Evolutionary conservation across 2,797 vertebrate species (phyloP).

Genomic region (Odontamblyopus rebecca): DNA sequence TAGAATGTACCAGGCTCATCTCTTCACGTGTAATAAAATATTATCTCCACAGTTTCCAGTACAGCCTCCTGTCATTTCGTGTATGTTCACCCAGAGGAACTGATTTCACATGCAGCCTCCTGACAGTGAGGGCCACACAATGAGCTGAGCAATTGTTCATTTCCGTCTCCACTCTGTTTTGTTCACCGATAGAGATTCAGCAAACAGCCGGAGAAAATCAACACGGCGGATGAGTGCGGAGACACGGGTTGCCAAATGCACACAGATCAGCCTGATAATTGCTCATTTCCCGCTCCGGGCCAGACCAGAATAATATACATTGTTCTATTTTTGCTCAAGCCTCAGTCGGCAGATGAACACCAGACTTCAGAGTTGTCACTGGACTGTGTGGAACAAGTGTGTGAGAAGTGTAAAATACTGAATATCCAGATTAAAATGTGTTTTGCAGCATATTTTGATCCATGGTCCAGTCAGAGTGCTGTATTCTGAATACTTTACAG

Average conservation of each 20-base stretch:
- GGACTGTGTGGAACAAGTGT: background rate
- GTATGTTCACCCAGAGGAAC: constrained; percentile 25
- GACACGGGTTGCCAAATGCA: constrained; percentile 35
- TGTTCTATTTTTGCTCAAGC: constrained; percentile 20
- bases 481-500: too few relatives aligned
- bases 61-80: background rate
- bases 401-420: background rate
- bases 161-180: constrained; percentile 53
- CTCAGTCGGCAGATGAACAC: constrained; percentile 23
- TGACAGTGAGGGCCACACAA: constrained; percentile 35
- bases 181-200: constrained; percentile 48
- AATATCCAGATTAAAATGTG: too few relatives aligned
- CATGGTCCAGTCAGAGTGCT: too few relatives aligned
- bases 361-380: background rate
- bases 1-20: too few relatives aligned
- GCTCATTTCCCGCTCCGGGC: constrained; percentile 56
- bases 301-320: constrained; percentile 33
- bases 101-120: constrained; percentile 42
- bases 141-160: constrained; percentile 65
- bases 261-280: constrained; percentile 54
- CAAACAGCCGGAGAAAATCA: constrained; percentile 38
- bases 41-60: background rate
- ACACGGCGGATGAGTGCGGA: constrained; percentile 29
- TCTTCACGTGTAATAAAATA: background rate
- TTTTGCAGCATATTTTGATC: too few relatives aligned